Evolutionary conservation across 1,140 invertebrate genomes (phyloP).

Genomic region (Gryon sp.): DNA sequence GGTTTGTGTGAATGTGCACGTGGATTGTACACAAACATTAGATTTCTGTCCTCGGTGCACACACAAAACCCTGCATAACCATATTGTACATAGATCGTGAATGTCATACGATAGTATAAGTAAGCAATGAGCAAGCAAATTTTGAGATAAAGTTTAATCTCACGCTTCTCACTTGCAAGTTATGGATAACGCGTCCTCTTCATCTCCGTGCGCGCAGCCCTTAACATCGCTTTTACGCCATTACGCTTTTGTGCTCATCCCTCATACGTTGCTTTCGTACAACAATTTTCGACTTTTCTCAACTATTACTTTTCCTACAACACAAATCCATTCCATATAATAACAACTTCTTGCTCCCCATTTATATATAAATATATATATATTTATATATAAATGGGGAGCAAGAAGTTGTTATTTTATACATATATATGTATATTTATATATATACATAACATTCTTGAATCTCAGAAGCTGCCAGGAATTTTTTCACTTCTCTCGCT

Average conservation of each 20-base stretch:
- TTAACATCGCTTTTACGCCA: too few species aligned
- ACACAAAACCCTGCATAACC: constrained; percentile 33
- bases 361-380: too few species aligned
- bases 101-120: constrained; percentile 52
- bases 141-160: constrained; percentile 61
- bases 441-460: too few species aligned
- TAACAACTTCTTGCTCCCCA: too few species aligned
- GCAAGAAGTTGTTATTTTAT: too few species aligned
- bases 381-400: too few species aligned
- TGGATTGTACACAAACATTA: constrained; percentile 4
- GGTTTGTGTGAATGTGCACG: too few species aligned
- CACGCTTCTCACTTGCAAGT: constrained; percentile 47
- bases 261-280: constrained; percentile 18
- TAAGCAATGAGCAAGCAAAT: constrained; percentile 56
- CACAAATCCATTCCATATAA: too few species aligned
- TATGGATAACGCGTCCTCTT: constrained; percentile 22
- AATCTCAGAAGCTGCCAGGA: too few species aligned
- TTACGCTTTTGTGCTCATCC: constrained; percentile 11
- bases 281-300: constrained; percentile 2
- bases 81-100: constrained; percentile 43
- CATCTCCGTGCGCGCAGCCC: too few species aligned
- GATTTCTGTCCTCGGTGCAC: constrained; percentile 6
- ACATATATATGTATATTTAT: too few species aligned
- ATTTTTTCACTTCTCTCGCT: too few species aligned
- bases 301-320: constrained; percentile 19